Evolutionary conservation across 2,113 vertebrate species (phyloP), one percentile per base, ranked within the genome.

Genomic region (Alethe diademata): DNA sequence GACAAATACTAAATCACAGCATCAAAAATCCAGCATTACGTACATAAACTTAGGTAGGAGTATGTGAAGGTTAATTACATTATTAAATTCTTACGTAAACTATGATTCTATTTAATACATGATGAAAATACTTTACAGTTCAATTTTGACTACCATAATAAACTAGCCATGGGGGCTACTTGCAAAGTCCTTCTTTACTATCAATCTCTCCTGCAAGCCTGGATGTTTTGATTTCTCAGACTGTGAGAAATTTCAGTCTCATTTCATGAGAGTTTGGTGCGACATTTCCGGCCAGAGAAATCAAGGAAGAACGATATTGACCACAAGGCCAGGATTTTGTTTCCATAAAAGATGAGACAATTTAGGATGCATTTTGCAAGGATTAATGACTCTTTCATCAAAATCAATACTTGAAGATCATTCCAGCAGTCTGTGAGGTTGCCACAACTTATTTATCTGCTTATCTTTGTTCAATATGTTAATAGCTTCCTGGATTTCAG

Each of bases 1-100:
- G 48, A 93, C 58, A 97, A 97, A 94, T 85, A 90, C 58, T 95
- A 96, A 97, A 96, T 84, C 78, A 38, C 19, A 58, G 8, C 6
- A 4, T 78, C 69, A 92, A 96, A 88, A 24, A 92, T 86, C 87
- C 70, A 92, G 33, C 20, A 95, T 50, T 78, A 65, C 53, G 67
- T 64, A 56, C 92, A 64, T 47, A 95, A 96, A 51, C 64, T 69
- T 86, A 42, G 60, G 23, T 80, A 85, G 92, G 20, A 60, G 5
- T 38, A 73, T 79, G 28, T 28, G 60, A n/a, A 35, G 61, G 47
- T 66, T 70, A 80, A 81, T 40, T 56, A 51, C 47, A 47, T 64
- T 26, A 24, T 28, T 51, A 10, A 56, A 60, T 56, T 92, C 15
- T 73, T 70, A 42, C 42, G 45, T 70, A 47, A 60, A 47, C 4